phyloP scores from a whole-genome alignment of 2,113 vertebrate species.

The Eleginops maclovinus region DNA sequence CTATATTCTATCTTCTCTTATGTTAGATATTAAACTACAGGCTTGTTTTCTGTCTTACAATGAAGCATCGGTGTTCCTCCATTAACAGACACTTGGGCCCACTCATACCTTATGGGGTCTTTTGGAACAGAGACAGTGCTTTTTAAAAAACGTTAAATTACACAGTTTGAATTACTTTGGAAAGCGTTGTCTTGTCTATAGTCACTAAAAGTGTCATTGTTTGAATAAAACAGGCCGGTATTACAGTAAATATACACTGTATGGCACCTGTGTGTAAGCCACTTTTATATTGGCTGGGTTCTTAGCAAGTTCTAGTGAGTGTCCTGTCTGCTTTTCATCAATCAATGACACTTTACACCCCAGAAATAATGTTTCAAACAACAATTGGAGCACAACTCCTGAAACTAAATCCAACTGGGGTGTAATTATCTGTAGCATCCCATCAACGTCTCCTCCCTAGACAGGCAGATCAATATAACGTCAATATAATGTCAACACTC shows the following conservation, averaged over 20 bases:
- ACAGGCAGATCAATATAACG: conserved; percentile 1
- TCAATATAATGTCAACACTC: too few relatives aligned
- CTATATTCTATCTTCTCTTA: too few relatives aligned
- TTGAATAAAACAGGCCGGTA: conserved; percentile 37
- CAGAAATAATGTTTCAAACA: conserved; percentile 43
- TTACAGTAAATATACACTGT: conserved; percentile 6
- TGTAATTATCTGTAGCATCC: conserved; percentile 41
- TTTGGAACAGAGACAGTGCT: background rate
- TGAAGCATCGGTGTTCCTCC: background rate
- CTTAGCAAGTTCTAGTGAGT: conserved; percentile 9
- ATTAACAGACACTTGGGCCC: background rate
- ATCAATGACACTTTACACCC: conserved; percentile 39
- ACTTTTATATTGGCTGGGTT: conserved; percentile 56
- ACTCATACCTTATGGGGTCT: background rate
- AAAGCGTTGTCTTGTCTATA: background rate
- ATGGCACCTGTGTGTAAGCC: conserved; percentile 45
- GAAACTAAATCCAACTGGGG: conserved; percentile 46
- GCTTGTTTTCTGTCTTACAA: background rate
- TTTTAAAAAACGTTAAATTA: too few relatives aligned
- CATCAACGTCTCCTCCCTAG: conserved; percentile 29
- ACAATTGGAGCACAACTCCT: conserved; percentile 32
- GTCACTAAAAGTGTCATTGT: background rate
- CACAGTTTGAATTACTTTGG: background rate
- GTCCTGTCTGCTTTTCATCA: conserved; percentile 60
- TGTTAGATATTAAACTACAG: background rate